phyloP scores from a whole-genome alignment of 2,113 vertebrate genomes.

The Macquaria ambigua region DNA sequence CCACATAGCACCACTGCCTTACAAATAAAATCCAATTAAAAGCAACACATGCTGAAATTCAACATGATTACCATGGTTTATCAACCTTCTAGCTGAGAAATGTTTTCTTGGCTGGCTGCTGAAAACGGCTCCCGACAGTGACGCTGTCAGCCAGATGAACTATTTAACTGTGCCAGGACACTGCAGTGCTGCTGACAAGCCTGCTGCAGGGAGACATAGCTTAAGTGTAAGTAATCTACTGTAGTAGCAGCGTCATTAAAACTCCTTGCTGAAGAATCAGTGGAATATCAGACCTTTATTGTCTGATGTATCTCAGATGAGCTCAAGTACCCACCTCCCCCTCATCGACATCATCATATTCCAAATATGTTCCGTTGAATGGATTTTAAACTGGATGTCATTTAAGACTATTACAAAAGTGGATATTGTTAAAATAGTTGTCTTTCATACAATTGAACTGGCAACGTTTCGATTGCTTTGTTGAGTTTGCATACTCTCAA shows the following conservation, averaged over 20 bases:
- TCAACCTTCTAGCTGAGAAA: constrained; percentile 3
- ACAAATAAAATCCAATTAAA: background rate
- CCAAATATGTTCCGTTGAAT: background rate
- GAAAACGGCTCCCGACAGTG: constrained; percentile 5
- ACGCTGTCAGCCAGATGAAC: constrained; percentile 25
- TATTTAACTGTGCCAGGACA: constrained; percentile 34
- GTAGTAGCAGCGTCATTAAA: background rate
- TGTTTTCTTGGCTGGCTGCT: constrained; percentile 17
- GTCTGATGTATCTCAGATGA: background rate
- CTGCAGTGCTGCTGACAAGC: constrained; percentile 29
- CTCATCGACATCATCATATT: too few species aligned
- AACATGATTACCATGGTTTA: constrained; percentile 18
- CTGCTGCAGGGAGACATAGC: constrained; percentile 21
- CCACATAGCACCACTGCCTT: background rate
- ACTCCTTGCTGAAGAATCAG: background rate
- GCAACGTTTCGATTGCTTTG: too few species aligned
- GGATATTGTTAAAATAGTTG: background rate
- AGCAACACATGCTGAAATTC: background rate
- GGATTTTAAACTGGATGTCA: background rate
- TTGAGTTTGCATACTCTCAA: too few species aligned
- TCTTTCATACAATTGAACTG: too few species aligned
- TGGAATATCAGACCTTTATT: background rate
- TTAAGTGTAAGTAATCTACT: background rate
- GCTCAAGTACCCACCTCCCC: too few species aligned
- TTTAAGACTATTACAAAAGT: background rate